Base-by-base conservation (phyloP, 2,797 vertebrate species). In the Coendou prehensilis region DNA sequence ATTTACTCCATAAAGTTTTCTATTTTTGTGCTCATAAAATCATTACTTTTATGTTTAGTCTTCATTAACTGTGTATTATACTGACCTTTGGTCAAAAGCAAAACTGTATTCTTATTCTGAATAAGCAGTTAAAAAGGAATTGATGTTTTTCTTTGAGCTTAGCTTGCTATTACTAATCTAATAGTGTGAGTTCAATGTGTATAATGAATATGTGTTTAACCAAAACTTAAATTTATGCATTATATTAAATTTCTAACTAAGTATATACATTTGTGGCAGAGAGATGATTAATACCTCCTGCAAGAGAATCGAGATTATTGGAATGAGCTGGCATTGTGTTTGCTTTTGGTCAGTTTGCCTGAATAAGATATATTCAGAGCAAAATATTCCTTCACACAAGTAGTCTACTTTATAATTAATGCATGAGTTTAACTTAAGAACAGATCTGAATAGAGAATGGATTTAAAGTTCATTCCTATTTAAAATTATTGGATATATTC, bases 361-460 rank as follows among this genome's bases (percentile, higher is more conserved):
- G 56, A 95, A 97, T 92, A 90, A 96, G 92, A 90, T 91, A 54
- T 88, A 91, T 82, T 67, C 41, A 50, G 11, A 22, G 84, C 54
- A 95, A 95, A 95, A 81, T 67, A 91, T 56, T 89, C 9, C 90
- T 89, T 86, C 67, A 95, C 11, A 45, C 86, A 87, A 87, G 47
- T 88, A 64, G 45, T 87, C 50, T 78, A 23, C 52, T 89, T 91
- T 95, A 52, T 93, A 92, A 95, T 97, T 95, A 88, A 92, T 79
- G 10, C 18, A 73, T 63, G 26, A 61, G 2, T 88, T 92, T 92
- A 95, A 79, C 57, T 92, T 28, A 67, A 93, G 11, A 94, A 88
- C 17, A 93, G n/a, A 73, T 2, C 6, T 87, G 61, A 97, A 91
- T 81, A 78, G 84, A 93, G 45, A 88, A 73, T 88, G 45, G 37